Evolutionary conservation across 2,113 vertebrate genomes (phyloP), one percentile per base, ranked within the genome.

Genomic region (Emydura subglobosa): DNA sequence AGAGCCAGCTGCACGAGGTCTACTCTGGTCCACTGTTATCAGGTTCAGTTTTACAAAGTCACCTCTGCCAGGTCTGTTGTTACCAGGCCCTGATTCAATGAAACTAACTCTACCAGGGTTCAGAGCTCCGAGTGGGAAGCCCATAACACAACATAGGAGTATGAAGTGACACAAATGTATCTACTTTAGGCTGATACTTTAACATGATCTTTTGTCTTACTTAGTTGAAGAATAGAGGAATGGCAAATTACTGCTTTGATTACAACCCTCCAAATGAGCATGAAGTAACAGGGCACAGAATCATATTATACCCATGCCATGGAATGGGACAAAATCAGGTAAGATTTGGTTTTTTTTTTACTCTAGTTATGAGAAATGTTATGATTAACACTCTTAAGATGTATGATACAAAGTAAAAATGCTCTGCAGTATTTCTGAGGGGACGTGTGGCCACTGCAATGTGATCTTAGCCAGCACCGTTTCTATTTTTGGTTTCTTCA

Each of bases 271-370:
- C 88, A 7, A 98, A 96, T 94, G 99, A 99, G 0, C 96, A 99
- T 89, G 91, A 97, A 2, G 14, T 99, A n/a, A 97, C 90, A 2
- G 99, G 99, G 72, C 97, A 99, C 39, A 98, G 98, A 85, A 96
- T 99, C 97, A 98, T 99, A 97, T 94, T 99, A 31, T 99, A 99
- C 92, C 93, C 83, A 1, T 99, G 99, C 96, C 99, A 99, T 1
- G 99, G 99, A 86, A 98, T 99, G 99, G 99, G 99, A 61, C 99
- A 99, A 98, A 99, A 99, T 98, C 99, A 99, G 99, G 99, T 99
- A 97, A 81, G 97, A 49, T 42, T 68, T 11, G 3, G 39, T 3
- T 39, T 39, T 79, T 47, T n/a, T 85, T 53, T 95, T 72, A 78
- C 55, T 94, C 94, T 85, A 7, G 27, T 79, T 93, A 90, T 87